A percentile compares a stretch with the other conserved stretches of the same genome.
phyloP scores from a whole-genome alignment of 2,888 invertebrate species.

The Thymelicus acteon region DNA sequence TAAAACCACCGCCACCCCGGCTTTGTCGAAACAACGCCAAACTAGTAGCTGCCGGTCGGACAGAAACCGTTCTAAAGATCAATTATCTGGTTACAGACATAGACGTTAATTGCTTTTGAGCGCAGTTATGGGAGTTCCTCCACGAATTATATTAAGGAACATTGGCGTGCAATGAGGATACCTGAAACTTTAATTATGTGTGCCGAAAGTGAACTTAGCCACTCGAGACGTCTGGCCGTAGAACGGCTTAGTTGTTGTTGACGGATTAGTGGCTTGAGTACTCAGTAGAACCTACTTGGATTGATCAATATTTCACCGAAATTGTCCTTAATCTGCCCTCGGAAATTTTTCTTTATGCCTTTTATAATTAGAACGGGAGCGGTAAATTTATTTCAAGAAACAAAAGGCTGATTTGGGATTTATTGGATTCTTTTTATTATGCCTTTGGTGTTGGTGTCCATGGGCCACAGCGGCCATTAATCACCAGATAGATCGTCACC shows the following conservation, averaged over 20 bases:
- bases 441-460: too few relatives aligned
- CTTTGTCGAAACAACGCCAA: conserved; percentile 15
- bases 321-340: too few relatives aligned
- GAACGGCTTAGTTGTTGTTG: conserved; percentile 40
- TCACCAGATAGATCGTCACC: too few relatives aligned
- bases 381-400: too few relatives aligned
- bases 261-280: conserved; percentile 11
- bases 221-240: conserved; percentile 77
- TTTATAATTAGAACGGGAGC: too few relatives aligned
- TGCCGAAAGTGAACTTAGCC: conserved; percentile 55
- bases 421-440: too few relatives aligned
- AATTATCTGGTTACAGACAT: conserved; percentile 32
- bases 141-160: conserved; percentile 40
- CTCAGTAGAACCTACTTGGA: neutral
- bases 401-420: too few relatives aligned
- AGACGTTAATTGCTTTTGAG: conserved; percentile 31
- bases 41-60: conserved; percentile 3
- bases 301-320: neutral
- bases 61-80: conserved; percentile 27
- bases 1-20: neutral
- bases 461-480: too few relatives aligned
- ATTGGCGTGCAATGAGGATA: conserved; percentile 44
- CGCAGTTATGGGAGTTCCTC: conserved; percentile 37
- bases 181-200: conserved; percentile 66
- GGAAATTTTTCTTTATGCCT: too few relatives aligned